Percentiles rank a stretch among this genome's conserved stretches.
Evolutionary conservation across 2,888 invertebrate genomes (phyloP).

Genomic region (Sinelater perroti): DNA sequence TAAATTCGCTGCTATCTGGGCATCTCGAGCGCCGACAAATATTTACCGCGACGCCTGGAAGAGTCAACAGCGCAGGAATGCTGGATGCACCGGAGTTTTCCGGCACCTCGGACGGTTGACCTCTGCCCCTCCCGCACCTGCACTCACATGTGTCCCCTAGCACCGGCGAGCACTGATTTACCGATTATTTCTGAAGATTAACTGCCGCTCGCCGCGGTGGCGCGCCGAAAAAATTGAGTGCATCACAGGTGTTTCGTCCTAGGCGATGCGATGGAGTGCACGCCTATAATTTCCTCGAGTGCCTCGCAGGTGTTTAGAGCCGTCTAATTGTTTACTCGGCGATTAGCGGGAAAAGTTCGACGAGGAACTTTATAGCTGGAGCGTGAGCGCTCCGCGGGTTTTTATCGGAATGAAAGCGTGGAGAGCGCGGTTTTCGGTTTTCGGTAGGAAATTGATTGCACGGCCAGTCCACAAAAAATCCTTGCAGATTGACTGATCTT

Average conservation of each 20-base stretch:
- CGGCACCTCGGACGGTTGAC: slow-evolving; percentile 46
- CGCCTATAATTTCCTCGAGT: slow-evolving; percentile 4
- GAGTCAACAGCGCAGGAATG: slow-evolving; percentile 13
- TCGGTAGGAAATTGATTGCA: no score
- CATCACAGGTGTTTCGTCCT: slow-evolving; percentile 35
- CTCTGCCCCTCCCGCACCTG: slow-evolving; percentile 54
- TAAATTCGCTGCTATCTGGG: background rate
- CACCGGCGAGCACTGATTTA: slow-evolving; percentile 47
- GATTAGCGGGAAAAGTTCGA: background rate
- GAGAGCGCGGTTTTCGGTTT: no score
- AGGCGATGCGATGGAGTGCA: slow-evolving; percentile 10
- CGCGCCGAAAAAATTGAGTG: slow-evolving; percentile 30
- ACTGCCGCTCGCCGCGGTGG: slow-evolving; percentile 33
- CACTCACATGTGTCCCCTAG: slow-evolving; percentile 52
- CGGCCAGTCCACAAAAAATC: no score
- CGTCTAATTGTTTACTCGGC: slow-evolving; percentile 8
- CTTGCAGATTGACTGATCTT: no score
- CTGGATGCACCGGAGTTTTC: slow-evolving; percentile 34
- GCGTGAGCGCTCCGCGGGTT: no score
- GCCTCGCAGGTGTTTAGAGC: slow-evolving; percentile 17
- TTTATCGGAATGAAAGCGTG: no score
- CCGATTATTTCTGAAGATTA: slow-evolving; percentile 38
- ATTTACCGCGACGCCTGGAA: slow-evolving; percentile 12
- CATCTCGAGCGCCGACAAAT: slow-evolving; percentile 8
- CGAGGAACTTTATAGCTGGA: background rate